phyloP scores from a whole-genome alignment of 2,888 invertebrate species.

The Calephelis perditalis region DNA sequence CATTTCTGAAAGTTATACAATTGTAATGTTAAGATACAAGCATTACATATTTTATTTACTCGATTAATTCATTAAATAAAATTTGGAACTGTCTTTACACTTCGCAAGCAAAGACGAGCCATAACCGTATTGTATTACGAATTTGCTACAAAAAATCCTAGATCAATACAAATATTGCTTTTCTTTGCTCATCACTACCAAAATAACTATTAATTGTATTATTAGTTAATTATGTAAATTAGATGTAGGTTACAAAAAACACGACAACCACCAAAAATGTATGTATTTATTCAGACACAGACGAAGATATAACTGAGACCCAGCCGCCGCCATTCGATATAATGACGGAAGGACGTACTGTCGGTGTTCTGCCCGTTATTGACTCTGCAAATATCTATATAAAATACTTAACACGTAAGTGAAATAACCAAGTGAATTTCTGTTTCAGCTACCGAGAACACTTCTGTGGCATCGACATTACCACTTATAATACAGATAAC shows the following conservation, averaged over 20 bases:
- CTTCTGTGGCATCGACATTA: background rate
- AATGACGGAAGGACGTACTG: conserved; percentile 43
- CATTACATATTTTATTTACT: too few relatives aligned
- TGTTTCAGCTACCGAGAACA: conserved; percentile 46
- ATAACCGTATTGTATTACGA: too few relatives aligned
- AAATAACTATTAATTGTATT: too few relatives aligned
- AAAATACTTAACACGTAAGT: conserved; percentile 70
- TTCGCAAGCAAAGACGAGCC: too few relatives aligned
- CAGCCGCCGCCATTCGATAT: conserved; percentile 46
- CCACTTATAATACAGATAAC: background rate
- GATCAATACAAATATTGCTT: too few relatives aligned
- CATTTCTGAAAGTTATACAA: background rate
- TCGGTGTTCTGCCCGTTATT: conserved; percentile 51
- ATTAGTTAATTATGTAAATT: background rate
- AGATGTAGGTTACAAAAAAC: conserved; percentile 40
- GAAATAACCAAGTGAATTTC: conserved; percentile 33
- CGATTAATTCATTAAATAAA: too few relatives aligned
- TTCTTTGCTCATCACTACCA: too few relatives aligned
- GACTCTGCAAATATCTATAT: conserved; percentile 57
- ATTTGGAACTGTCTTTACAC: too few relatives aligned
- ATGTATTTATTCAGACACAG: conserved; percentile 58
- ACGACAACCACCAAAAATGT: conserved; percentile 60
- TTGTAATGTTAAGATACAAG: conserved; percentile 4
- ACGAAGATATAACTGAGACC: conserved; percentile 41
- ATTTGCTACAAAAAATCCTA: too few relatives aligned